phyloP scores from a whole-genome alignment of 1,140 invertebrate genomes.

The Colletes gigas region DNA sequence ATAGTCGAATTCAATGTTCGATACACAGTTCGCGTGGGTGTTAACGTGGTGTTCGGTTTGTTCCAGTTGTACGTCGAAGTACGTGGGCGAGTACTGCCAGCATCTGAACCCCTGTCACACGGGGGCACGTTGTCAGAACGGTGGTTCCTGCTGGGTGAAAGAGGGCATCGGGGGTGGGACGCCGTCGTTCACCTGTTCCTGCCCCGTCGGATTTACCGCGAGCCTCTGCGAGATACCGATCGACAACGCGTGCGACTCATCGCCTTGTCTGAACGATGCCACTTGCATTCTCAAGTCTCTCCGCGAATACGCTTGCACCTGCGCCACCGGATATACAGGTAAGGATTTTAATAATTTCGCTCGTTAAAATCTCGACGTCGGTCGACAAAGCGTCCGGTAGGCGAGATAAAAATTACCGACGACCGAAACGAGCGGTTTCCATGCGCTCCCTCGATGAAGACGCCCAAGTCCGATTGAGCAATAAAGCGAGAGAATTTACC shows the following conservation, averaged over 20 bases:
- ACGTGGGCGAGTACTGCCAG: constrained; percentile 96
- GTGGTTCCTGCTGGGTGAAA: constrained; percentile 92
- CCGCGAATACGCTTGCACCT: constrained; percentile 90
- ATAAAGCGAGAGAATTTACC: neutral
- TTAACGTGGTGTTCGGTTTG: constrained; percentile 65
- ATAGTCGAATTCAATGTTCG: too few species aligned
- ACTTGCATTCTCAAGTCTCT: constrained; percentile 90
- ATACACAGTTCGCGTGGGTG: neutral
- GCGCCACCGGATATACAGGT: constrained; percentile 93
- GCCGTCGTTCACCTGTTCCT: constrained; percentile 92
- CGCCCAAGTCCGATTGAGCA: neutral
- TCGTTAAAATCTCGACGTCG: neutral
- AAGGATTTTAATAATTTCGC: constrained; percentile 66
- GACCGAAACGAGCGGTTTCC: too few species aligned
- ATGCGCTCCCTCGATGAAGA: neutral
- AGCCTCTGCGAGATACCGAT: constrained; percentile 95
- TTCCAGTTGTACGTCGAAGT: constrained; percentile 94
- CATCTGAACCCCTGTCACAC: constrained; percentile 95
- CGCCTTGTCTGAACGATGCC: constrained; percentile 93
- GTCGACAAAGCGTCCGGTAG: neutral
- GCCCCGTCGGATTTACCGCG: constrained; percentile 94
- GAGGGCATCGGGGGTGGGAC: constrained; percentile 84
- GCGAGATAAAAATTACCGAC: neutral
- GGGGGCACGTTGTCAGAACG: constrained; percentile 93
- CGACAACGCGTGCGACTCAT: constrained; percentile 93